A percentile compares a stretch with the other conserved stretches of the same genome.
These are phyloP conservation scores for Diacarnus erythraeanus DNA, from an alignment of 37 sponge, comb jelly and placozoan species.

Conservation along the genomic window DNA sequence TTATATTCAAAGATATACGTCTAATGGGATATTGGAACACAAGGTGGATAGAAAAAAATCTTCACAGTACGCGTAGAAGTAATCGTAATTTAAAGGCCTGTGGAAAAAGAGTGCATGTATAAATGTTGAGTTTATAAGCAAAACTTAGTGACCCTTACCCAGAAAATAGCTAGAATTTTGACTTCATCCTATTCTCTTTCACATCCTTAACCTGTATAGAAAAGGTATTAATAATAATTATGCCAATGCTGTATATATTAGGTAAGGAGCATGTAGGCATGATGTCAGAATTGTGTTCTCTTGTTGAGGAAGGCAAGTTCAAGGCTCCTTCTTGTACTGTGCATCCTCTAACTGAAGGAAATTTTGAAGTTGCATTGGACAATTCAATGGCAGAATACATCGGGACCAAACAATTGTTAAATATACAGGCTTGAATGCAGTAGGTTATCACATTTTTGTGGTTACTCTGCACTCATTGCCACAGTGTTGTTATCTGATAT, in stretches of 20 bases:
- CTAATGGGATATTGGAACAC: conserved; percentile 87
- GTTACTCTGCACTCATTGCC: neutral
- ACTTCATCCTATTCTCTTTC: no score
- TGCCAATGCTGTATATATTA: no score
- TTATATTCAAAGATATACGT: conserved; percentile 76
- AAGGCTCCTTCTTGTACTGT: conserved; percentile 23
- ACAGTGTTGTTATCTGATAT: no score
- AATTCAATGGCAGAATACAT: conserved; percentile 49
- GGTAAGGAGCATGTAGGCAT: conserved; percentile 36
- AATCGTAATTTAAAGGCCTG: neutral
- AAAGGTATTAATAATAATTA: no score
- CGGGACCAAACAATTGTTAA: conserved; percentile 40
- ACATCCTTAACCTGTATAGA: no score
- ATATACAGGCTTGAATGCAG: conserved; percentile 16
- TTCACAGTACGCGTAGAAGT: conserved; percentile 32
- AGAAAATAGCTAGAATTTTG: no score
- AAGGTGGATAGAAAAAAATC: conserved; percentile 67
- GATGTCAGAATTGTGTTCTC: conserved; percentile 25
- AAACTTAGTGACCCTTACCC: no score
- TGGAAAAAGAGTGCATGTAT: neutral
- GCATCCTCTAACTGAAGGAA: conserved; percentile 10
- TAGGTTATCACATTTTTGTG: neutral
- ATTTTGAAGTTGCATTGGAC: conserved; percentile 33
- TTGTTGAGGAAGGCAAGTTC: conserved; percentile 47
- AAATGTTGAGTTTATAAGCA: no score